Evolutionary conservation across 2,113 vertebrate species (phyloP), one percentile per base, ranked within the genome.

Genomic region (Galbula dea): DNA sequence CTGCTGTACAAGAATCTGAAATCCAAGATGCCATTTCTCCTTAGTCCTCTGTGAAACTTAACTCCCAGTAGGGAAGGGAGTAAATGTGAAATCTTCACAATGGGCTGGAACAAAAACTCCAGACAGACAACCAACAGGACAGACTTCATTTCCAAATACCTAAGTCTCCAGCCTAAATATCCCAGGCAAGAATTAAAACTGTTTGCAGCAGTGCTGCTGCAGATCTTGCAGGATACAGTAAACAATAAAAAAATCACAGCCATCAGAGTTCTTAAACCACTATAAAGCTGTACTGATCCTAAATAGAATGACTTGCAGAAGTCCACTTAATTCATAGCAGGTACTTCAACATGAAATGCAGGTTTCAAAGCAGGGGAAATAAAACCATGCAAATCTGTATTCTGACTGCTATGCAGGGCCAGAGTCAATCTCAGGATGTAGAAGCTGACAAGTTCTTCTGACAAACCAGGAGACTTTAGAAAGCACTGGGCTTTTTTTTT

Each of bases 261-360:
- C 24, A 17, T 12, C 10, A 41, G 36, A 46, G 23, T 32, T 52
- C 58, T 59, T 52, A 15, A 83, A 52, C 48, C 27, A 5, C 61
- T 10, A 22, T 7, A 46, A 46, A 24, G 3, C 19, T 12, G 22
- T 10, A n/a, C 2, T 37, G 27, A 15, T 73, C n/a, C 32, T 45
- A 51, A 86, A 29, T 6, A 20, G 3, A 71, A 57, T 0, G 1
- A 34, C 46, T 17, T 1, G 2, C 43, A 45, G 8, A 34, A 65
- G 20, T 63, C 26, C 26, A 37, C 24, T 36, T 68, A 29, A 51
- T 37, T 57, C 6, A 0, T 6, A 59, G 57, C 20, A 34, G 3
- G 24, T 21, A 26, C 18, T 80, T 22, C 51, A 15, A 27, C 22
- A 8, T 1, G 9, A 89, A 75, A 78, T 3, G 9, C 15, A 21